Evolutionary conservation across 2,113 vertebrate species (phyloP).

Genomic region (Cygnus buccinator): DNA sequence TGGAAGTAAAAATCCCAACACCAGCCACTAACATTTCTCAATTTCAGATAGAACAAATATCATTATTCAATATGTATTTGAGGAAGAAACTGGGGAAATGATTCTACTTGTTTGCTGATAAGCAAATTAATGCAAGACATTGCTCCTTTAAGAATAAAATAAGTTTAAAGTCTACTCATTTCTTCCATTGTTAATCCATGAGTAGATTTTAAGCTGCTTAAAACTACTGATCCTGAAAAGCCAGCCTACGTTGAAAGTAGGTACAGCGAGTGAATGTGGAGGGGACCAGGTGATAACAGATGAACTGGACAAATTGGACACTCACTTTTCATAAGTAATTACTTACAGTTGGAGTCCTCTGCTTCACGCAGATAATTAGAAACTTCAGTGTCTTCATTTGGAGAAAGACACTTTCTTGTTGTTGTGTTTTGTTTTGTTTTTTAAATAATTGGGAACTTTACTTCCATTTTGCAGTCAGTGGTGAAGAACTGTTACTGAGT

Average conservation of each 20-base stretch:
- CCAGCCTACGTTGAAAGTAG: neutral
- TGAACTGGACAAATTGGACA: constrained; percentile 1
- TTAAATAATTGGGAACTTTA: neutral
- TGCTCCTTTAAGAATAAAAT: constrained; percentile 23
- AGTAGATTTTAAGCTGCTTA: constrained; percentile 36
- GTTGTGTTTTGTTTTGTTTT: neutral
- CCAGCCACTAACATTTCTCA: neutral
- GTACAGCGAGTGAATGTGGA: neutral
- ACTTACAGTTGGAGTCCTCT: neutral
- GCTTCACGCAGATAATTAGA: neutral
- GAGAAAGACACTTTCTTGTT: neutral
- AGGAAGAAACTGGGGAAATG: neutral
- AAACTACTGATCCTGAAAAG: constrained; percentile 45
- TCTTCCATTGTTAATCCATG: constrained; percentile 22
- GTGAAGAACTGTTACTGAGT: neutral
- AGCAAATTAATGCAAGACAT: neutral
- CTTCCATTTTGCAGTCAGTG: neutral
- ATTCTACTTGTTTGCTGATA: neutral
- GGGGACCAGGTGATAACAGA: neutral
- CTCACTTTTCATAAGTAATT: constrained; percentile 24
- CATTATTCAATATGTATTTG: neutral
- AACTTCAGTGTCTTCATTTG: neutral
- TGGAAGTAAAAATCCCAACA: neutral
- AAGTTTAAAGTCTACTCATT: constrained; percentile 19
- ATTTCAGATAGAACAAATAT: constrained; percentile 1